A percentile compares a stretch with the other conserved stretches of the same genome.
Conservation (phyloP, 2,797 vertebrate species). For the Anomalospiza imberbis region DNA sequence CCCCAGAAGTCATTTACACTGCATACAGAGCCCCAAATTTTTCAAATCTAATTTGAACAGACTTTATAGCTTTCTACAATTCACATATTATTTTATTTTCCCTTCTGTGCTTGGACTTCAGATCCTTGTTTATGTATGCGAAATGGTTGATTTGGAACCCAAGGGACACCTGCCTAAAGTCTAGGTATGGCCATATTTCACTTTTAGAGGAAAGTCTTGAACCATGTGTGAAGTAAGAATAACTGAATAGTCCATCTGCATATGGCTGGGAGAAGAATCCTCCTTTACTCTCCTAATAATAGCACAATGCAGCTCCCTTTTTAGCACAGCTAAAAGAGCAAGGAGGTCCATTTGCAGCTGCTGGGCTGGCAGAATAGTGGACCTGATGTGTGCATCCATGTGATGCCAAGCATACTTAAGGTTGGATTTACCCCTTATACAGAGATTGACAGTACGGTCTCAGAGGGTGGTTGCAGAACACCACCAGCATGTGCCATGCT, state of each 20-base stretch:
- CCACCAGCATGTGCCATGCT: not conserved
- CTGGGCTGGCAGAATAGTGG: not conserved
- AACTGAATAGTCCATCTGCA: not conserved
- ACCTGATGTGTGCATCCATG: not conserved
- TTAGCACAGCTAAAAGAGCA: not conserved
- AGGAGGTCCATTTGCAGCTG: not conserved
- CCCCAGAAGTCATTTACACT: not conserved
- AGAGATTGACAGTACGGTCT: not conserved
- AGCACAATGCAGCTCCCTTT: not conserved
- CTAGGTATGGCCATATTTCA: not conserved
- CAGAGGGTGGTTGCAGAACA: not conserved
- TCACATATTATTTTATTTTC: not conserved
- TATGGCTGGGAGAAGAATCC: not conserved
- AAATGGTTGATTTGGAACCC: not conserved
- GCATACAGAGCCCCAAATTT: not conserved
- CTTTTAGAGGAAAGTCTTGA: not conserved
- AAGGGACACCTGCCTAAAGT: not conserved
- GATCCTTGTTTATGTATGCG: not conserved
- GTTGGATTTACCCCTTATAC: not conserved
- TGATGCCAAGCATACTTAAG: not conserved
- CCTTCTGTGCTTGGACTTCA: not conserved
- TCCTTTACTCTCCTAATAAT: fast-evolving
- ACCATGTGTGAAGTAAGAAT: not conserved
- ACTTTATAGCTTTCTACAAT: not conserved
- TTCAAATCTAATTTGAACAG: not conserved